Conservation (phyloP, 1,140 invertebrate species). For the Calosoma granatense region DNA sequence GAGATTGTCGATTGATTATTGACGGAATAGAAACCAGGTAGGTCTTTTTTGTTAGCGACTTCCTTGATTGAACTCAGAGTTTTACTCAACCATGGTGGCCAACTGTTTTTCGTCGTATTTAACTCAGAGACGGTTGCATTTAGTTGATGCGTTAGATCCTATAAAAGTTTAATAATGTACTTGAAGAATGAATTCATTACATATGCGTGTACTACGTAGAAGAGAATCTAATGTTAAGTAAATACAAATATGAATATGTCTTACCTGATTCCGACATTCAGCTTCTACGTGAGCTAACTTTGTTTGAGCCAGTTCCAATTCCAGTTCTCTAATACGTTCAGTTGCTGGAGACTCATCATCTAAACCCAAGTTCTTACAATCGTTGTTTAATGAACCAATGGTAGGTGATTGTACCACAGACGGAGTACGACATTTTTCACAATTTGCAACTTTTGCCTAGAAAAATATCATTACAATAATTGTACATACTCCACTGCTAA, state of each 20-base stretch:
- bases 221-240: background rate
- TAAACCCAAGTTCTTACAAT: conserved; percentile 16
- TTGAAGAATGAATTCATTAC: background rate
- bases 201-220: background rate
- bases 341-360: conserved; percentile 39
- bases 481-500: background rate
- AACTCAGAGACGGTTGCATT: conserved; percentile 72
- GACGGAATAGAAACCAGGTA: conserved; percentile 18
- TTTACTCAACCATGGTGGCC: conserved; percentile 83
- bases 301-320: conserved; percentile 90
- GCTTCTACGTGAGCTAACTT: conserved; percentile 95
- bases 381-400: conserved; percentile 14
- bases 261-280: conserved; percentile 89
- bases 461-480: conserved; percentile 18
- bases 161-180: too few species aligned
- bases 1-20: background rate
- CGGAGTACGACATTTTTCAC: conserved; percentile 40
- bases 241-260: background rate
- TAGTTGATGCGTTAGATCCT: conserved; percentile 89
- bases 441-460: conserved; percentile 45
- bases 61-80: conserved; percentile 50
- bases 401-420: background rate
- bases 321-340: conserved; percentile 77
- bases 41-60: conserved; percentile 33
- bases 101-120: conserved; percentile 63